Evolutionary conservation across 2,113 vertebrate species (phyloP), one percentile per base, ranked within the genome.

Genomic region (Stegastes partitus): DNA sequence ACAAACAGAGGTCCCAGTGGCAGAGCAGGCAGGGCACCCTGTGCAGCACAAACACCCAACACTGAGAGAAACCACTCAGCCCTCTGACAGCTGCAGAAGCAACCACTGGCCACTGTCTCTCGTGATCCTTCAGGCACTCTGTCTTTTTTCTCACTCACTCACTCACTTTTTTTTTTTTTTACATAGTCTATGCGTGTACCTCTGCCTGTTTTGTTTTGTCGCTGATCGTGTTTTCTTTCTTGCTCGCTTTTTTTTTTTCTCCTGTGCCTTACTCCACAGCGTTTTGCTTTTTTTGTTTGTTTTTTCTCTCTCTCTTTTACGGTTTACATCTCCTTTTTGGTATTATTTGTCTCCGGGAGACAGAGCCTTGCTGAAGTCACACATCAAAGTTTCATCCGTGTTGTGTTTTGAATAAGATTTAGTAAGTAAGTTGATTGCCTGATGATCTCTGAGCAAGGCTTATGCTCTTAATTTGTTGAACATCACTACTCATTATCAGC

Each of bases 1-100:
- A 94, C 93, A 95, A 95, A 95, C 94, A 94, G 83, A 79, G 89
- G 91, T 93, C 93, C 94, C 94, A 88, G 91, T 91, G 88, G 88
- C 88, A 80, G 89, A 89, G 86, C 84, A 65, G 85, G 83, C 92
- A 79, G 90, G 89, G 89, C 89, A 93, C 80, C 86, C 79, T 68
- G 84, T 61, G 83, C 82, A 67, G 73, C 84, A 83, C 90, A 93
- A 93, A 94, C 90, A 93, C 70, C 71, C 83, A 45, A 68, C 81
- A 70, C 84, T 91, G 93, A 94, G 78, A 89, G 86, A 94, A 94
- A 93, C 83, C 91, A 93, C 91, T 93, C 88, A 86, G 73, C 84
- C 56, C 67, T 22, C 77, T 93, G 93, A 94, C 93, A 94, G 94
- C 90, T 93, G 87, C 81, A 82, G 74, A 83, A 89, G 81, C 87